Evolutionary conservation across 2,113 vertebrate genomes (phyloP).

Genomic region (Pachypanchax playfairii): DNA sequence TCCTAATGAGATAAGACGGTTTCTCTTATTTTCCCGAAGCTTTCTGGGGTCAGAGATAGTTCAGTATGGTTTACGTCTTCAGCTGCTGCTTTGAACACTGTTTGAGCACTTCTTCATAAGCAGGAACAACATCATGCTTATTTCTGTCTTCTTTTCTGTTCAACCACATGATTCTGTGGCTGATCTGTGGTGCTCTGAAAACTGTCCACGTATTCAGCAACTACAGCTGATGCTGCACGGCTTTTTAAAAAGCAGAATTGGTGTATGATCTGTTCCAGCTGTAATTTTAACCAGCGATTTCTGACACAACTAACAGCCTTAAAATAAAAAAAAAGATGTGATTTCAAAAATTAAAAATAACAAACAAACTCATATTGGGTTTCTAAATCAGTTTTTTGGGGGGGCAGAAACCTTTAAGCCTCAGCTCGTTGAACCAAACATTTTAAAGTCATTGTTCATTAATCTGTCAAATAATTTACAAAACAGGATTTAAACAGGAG

Average conservation of each 20-base stretch:
- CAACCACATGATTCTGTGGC: not conserved
- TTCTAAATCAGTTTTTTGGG: not conserved
- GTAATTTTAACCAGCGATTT: not conserved
- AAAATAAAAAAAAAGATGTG: not conserved
- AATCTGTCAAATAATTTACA: too few species aligned
- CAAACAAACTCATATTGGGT: not conserved
- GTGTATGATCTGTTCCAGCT: not conserved
- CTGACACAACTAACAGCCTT: not conserved
- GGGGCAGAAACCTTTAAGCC: too few species aligned
- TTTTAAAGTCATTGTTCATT: too few species aligned
- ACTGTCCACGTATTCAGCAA: not conserved
- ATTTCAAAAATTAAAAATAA: not conserved
- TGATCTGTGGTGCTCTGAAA: conserved; percentile 1
- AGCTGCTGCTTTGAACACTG: not conserved
- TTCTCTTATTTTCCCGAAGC: conserved; percentile 10
- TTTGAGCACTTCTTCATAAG: conserved; percentile 1
- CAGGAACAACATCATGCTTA: conserved; percentile 2
- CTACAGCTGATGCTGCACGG: too few species aligned
- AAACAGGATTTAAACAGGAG: too few species aligned
- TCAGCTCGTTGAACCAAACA: too few species aligned
- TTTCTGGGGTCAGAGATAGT: not conserved
- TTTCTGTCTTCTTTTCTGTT: conserved; percentile 1
- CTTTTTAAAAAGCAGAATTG: not conserved
- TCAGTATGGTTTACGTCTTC: conserved; percentile 9
- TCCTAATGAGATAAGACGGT: conserved; percentile 15